Base-by-base conservation (phyloP, 2,113 vertebrate species). In the Ctenodactylus gundi region DNA sequence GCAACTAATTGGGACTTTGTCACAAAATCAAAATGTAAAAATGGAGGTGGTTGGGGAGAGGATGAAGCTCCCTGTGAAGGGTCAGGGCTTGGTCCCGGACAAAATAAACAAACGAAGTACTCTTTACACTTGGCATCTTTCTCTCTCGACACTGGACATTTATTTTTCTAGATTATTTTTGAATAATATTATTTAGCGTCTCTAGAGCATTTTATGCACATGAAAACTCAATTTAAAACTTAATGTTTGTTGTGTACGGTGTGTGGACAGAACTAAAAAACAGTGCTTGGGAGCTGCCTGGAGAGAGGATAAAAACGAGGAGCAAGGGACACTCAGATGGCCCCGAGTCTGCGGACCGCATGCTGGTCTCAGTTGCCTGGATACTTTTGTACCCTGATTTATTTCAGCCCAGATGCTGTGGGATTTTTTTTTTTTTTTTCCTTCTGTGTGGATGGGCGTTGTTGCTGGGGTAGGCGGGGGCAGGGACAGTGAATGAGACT, bases 391-490 rank as follows among this genome's bases (percentile, higher is more conserved):
- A 49, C 83, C n/a, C 7, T 11, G 20, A 78, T 94, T 90, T 60
- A 91, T 96, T 96, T 97, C 97, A 83, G 85, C 41, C 93, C 91
- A 73, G 96, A 96, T 92, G 91, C 97, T 88, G 58, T 46, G 97
- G 80, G 64, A 83, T 96, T 86, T 95, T 97, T 82, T 90, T 77
- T 87, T 95, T 67, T 73, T 81, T 96, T 67, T 27, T 90, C 95
- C 97, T 95, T 97, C 97, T 91, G 85, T 81, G 87, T 81, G 27
- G 51, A 76, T 85, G 58, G 91, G 70, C 13, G 93, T 72, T 91
- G 96, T 94, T 97, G 97, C 97, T 77, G 96, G 97, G 95, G 90
- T 64, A 27, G 75, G 58, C 88, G 93, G 86, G 94, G 93, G 76
- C 94, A 58, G 77, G 55, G 57, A 29, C 88, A 0, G 15, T 91